A percentile compares a stretch with the other conserved stretches of the same genome.
These are phyloP conservation scores for Centrocercus urophasianus DNA, from an alignment of 2,113 vertebrate species.

Conservation along the genomic window DNA sequence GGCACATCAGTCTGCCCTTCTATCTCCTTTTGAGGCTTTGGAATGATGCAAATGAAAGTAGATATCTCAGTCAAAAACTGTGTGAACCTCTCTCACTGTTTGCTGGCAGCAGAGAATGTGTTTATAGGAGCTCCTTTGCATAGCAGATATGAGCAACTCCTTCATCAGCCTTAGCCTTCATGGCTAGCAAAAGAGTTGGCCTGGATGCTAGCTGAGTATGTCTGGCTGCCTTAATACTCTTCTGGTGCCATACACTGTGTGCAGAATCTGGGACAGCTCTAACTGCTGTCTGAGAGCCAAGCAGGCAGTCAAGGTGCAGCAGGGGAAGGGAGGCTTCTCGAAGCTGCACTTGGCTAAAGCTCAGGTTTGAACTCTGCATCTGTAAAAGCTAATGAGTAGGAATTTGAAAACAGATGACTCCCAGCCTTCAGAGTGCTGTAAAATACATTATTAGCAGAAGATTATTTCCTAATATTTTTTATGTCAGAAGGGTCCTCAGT, in stretches of 20 bases:
- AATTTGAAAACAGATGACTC: not conserved
- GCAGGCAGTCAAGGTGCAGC: not conserved
- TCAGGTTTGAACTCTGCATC: not conserved
- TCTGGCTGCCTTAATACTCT: not conserved
- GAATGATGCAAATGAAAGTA: not conserved
- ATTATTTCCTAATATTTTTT: not conserved
- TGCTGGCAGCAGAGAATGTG: accelerated
- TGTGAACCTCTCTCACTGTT: not conserved
- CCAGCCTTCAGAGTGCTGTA: not conserved
- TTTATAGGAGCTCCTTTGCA: not conserved
- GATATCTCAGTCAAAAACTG: not conserved
- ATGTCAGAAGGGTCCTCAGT: not conserved
- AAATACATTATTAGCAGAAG: not conserved
- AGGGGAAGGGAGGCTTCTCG: not conserved
- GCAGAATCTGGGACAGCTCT: not conserved
- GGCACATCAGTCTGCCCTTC: not conserved
- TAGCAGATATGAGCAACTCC: not conserved
- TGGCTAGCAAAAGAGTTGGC: not conserved
- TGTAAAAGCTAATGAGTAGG: not conserved
- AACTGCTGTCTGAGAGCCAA: not conserved
- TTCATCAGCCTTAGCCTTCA: not conserved
- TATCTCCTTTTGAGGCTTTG: not conserved
- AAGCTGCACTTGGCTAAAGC: not conserved
- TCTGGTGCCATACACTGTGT: accelerated
- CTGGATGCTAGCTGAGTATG: not conserved